A percentile compares a stretch with the other conserved stretches of the same genome.
Evolutionary conservation across 2,888 invertebrate species (phyloP).

Genomic region (Euzophera pinguis): DNA sequence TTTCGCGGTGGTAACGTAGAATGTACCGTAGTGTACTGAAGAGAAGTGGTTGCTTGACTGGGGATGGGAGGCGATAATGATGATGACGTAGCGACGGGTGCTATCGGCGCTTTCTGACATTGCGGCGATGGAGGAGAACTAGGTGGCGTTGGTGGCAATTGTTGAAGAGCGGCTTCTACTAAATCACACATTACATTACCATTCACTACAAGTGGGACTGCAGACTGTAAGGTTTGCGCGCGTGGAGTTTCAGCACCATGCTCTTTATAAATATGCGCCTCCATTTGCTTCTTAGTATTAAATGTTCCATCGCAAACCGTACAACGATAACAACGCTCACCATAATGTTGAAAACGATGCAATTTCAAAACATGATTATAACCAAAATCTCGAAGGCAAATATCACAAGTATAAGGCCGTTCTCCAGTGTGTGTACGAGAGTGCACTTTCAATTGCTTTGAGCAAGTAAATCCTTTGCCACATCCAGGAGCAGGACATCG

Average conservation of each 20-base stretch:
- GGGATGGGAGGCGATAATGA: conserved; percentile 65
- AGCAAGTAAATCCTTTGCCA: conserved; percentile 94
- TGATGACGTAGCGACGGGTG: conserved; percentile 34
- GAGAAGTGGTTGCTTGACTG: conserved; percentile 52
- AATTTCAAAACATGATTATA: conserved; percentile 94
- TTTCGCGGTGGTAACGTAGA: conserved; percentile 87
- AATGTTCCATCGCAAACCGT: conserved; percentile 95
- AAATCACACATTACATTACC: conserved; percentile 68
- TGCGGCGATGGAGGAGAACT: conserved; percentile 76
- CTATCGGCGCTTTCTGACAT: conserved; percentile 54
- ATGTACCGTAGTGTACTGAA: conserved; percentile 53
- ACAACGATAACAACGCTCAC: conserved; percentile 95
- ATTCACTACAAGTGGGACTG: conserved; percentile 47
- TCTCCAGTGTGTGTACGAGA: conserved; percentile 95
- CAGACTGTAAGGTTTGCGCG: conserved; percentile 46
- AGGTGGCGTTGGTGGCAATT: conserved; percentile 79
- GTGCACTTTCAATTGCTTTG: conserved; percentile 94
- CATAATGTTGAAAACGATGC: conserved; percentile 94
- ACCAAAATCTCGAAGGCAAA: conserved; percentile 93
- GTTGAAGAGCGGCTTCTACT: conserved; percentile 69
- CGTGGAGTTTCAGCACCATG: conserved; percentile 77
- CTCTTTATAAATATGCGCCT: conserved; percentile 86
- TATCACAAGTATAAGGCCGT: conserved; percentile 94
- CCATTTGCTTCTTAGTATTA: conserved; percentile 94
- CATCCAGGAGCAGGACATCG: conserved; percentile 89